These are phyloP conservation scores for Melinaea marsaeus DNA, from an alignment of 2,888 invertebrate genomes.

Conservation along the genomic window DNA sequence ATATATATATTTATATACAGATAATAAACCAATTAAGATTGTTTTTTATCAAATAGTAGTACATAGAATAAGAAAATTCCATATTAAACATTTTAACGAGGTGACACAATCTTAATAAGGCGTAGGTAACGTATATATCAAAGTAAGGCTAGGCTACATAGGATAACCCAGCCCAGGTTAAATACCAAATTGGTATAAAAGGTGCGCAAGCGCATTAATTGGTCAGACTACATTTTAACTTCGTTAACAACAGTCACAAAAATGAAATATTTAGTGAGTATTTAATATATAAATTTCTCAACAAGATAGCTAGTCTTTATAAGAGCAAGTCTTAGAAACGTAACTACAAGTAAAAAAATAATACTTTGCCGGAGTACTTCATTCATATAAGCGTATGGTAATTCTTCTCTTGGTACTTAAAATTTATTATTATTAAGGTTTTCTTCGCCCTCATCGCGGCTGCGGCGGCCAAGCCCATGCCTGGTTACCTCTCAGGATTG, in stretches of 20 bases:
- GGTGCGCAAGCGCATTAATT: slow-evolving; percentile 45
- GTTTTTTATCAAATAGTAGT: not conserved
- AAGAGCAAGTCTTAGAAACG: no score
- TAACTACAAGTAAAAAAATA: no score
- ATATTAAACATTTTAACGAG: not conserved
- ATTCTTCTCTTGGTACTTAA: no score
- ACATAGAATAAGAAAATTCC: not conserved
- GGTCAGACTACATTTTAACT: slow-evolving; percentile 54
- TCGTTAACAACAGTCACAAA: slow-evolving; percentile 44
- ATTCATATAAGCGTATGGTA: no score
- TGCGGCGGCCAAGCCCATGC: slow-evolving; percentile 59
- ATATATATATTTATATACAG: no score
- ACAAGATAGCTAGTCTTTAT: no score
- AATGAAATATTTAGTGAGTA: slow-evolving; percentile 66
- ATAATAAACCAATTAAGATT: not conserved
- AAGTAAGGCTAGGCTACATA: slow-evolving; percentile 32
- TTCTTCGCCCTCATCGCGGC: slow-evolving; percentile 57
- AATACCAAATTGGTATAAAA: slow-evolving; percentile 61
- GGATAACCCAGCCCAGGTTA: slow-evolving; percentile 37
- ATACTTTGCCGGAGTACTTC: no score
- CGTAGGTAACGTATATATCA: slow-evolving; percentile 11
- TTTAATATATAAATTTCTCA: not conserved
- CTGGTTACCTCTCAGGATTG: slow-evolving; percentile 50
- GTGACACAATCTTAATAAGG: slow-evolving; percentile 9
- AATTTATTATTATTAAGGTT: slow-evolving; percentile 43